Base-by-base conservation (phyloP, 2,797 vertebrate genomes). In the Artibeus jamaicensis region DNA sequence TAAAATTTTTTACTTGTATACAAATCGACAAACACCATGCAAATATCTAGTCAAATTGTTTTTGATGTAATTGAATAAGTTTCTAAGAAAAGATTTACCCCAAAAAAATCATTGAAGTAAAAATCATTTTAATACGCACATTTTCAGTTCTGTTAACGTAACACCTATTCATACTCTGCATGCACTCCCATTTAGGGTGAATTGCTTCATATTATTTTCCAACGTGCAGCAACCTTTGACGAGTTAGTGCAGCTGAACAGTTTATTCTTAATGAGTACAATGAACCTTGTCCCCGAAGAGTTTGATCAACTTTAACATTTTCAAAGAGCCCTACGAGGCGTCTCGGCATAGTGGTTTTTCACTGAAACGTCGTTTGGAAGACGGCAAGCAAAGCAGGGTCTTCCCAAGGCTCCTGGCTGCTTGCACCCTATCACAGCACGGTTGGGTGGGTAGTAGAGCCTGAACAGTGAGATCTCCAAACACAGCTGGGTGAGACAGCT, bases 61-160 rank as follows among this genome's bases (percentile, higher is more conserved):
- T 89, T 82, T 76, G 34, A 42, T 71, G 50, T 22, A 82, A 95
- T 90, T 93, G 81, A 88, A 39, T n/a, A 46, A 29, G 21, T 32
- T 81, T 67, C 78, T 21, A 22, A 83, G 81, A 50, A 92, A 76
- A 34, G 29, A 77, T 87, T 89, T 94, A 73, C 14, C 14, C 42
- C 57, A 95, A 78, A 86, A 46, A 84, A 42, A 42, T 42, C 18
- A 91, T n/a, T 57, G n/a, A 81, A 85, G 44, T 88, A 91, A 96
- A 77, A 92, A 93, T 44, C 53, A 62, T 84, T 97, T 97, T 97
- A 97, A 96, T 96, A 34, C 1, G 44, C 32, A 77, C 37, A 74
- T 42, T 91, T 89, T 46, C 34, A 50, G 59, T 78, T 74, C 15
- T 46, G 42, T 74, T 74, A 62, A 93, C 73, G 59, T 48, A 39